Evolutionary conservation across 2,113 vertebrate genomes (phyloP).

Genomic region (Malurus elegans): DNA sequence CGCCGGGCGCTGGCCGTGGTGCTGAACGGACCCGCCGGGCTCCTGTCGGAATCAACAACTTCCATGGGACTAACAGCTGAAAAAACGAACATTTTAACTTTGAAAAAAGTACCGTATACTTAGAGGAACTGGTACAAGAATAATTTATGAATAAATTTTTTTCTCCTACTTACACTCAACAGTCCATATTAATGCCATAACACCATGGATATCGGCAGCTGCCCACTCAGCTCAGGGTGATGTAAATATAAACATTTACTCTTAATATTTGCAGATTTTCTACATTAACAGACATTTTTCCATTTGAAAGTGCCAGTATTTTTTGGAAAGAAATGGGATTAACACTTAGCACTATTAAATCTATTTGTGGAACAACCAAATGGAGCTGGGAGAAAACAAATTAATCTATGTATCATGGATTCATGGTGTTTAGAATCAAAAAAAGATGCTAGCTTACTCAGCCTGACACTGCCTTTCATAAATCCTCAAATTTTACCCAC

Average conservation of each 20-base stretch:
- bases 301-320: background rate
- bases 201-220: background rate
- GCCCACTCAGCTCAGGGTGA: background rate
- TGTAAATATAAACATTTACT: slow-evolving; percentile 20
- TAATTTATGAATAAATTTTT: background rate
- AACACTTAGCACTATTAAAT: background rate
- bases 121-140: background rate
- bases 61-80: fast-evolving
- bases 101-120: fast-evolving
- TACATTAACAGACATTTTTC: background rate
- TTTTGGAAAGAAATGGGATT: background rate
- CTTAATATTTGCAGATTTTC: background rate
- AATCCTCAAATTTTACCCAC: background rate
- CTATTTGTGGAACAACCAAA: slow-evolving; percentile 22
- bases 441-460: background rate
- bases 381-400: background rate
- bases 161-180: background rate
- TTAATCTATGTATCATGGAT: background rate
- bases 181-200: background rate
- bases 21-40: background rate
- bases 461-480: background rate
- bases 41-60: fast-evolving
- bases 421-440: background rate
- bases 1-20: background rate
- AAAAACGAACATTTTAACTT: background rate